Evolutionary conservation across 2,797 vertebrate genomes (phyloP).

Genomic region (Poeciliopsis paucimaculata): DNA sequence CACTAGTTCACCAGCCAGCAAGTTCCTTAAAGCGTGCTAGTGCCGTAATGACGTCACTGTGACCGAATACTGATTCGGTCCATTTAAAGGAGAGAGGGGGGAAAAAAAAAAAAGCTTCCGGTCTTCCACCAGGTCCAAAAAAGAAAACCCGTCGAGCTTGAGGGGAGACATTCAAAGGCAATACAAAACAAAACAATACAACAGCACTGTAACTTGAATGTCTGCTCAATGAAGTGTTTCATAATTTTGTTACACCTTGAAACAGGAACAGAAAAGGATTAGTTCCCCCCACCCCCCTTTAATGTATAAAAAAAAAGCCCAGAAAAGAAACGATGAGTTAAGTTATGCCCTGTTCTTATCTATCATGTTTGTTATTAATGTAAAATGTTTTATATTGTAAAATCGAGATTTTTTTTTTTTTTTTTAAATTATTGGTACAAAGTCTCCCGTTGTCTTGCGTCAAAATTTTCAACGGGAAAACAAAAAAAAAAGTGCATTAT

Average conservation of each 20-base stretch:
- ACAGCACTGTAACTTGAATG: slow-evolving; percentile 77
- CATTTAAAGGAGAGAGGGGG: slow-evolving; percentile 44
- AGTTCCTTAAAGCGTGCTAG: slow-evolving; percentile 28
- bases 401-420: slow-evolving; percentile 77
- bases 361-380: slow-evolving; percentile 66
- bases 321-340: slow-evolving; percentile 33
- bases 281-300: not conserved
- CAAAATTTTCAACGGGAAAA: slow-evolving; percentile 35
- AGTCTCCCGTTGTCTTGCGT: slow-evolving; percentile 75
- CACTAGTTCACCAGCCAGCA: slow-evolving; percentile 83
- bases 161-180: slow-evolving; percentile 71
- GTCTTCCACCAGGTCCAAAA: slow-evolving; percentile 75
- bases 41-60: slow-evolving; percentile 45
- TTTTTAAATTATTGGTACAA: slow-evolving; percentile 81
- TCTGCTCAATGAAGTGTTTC: slow-evolving; percentile 71
- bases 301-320: slow-evolving; percentile 34
- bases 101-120: slow-evolving; percentile 20
- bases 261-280: slow-evolving; percentile 67
- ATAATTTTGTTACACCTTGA: slow-evolving; percentile 45
- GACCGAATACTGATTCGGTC: slow-evolving; percentile 74
- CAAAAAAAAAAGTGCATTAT: slow-evolving; percentile 80
- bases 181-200: slow-evolving; percentile 51
- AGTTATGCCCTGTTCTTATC: slow-evolving; percentile 57
- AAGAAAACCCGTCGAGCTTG: slow-evolving; percentile 30
- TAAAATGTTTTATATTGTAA: slow-evolving; percentile 82